Evolutionary conservation across 2,113 vertebrate species (phyloP).

Genomic region (Eurypyga helias): DNA sequence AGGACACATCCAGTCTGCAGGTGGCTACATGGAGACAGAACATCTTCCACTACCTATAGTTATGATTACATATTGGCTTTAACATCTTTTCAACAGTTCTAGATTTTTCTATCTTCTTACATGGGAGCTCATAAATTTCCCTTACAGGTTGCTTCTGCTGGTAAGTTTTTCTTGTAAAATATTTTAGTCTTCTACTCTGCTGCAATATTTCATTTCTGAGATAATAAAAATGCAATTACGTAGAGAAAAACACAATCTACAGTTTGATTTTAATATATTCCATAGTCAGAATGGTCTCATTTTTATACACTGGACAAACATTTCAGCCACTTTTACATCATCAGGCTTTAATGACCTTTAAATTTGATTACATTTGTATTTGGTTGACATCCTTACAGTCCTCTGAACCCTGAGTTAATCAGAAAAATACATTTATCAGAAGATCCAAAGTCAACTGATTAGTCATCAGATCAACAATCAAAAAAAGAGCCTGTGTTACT

Average conservation of each 20-base stretch:
- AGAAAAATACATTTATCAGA: background rate
- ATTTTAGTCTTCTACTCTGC: background rate
- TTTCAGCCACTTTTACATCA: background rate
- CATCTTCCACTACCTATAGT: background rate
- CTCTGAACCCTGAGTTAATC: background rate
- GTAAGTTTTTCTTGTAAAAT: background rate
- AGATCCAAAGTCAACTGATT: background rate
- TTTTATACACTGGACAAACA: background rate
- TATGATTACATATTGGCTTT: background rate
- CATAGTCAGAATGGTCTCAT: background rate
- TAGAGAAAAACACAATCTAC: background rate
- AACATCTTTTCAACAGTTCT: background rate
- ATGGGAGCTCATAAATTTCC: background rate
- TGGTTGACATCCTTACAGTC: background rate
- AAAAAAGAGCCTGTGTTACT: background rate
- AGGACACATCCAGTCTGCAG: background rate
- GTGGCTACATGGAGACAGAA: background rate
- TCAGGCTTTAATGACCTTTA: background rate
- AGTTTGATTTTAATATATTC: background rate
- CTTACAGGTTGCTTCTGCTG: background rate
- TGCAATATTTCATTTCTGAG: background rate
- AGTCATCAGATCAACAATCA: background rate
- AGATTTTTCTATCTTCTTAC: background rate
- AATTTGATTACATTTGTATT: background rate
- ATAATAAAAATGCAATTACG: background rate